phyloP scores from a whole-genome alignment of 2,888 invertebrate species.

The Eupeodes luniger region DNA sequence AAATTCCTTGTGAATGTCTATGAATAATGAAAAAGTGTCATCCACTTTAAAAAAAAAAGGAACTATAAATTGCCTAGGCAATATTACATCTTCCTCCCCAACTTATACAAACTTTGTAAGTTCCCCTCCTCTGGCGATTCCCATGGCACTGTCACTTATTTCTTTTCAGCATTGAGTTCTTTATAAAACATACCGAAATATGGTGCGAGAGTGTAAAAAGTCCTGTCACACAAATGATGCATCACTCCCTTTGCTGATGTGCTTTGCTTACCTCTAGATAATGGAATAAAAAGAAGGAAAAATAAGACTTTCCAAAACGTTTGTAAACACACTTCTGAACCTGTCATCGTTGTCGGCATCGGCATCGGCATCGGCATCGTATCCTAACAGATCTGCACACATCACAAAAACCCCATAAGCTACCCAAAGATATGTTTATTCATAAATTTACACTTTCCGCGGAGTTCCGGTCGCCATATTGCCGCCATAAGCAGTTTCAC shows the following conservation, averaged over 20 bases:
- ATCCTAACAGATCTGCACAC: conserved; percentile 36
- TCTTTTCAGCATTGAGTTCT: background rate
- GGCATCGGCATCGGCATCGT: too few species aligned
- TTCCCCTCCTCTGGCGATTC: conserved; percentile 11
- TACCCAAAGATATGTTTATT: conserved; percentile 70
- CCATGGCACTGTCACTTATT: conserved; percentile 20
- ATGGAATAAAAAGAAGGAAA: conserved; percentile 11
- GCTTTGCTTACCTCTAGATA: background rate
- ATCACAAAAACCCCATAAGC: conserved; percentile 57
- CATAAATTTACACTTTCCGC: conserved; percentile 68
- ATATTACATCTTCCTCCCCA: background rate
- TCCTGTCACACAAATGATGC: conserved; percentile 34
- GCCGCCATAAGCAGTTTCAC: conserved; percentile 48
- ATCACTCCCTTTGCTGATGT: background rate
- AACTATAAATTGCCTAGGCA: conserved; percentile 36
- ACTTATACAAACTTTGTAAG: background rate
- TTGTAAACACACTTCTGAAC: conserved; percentile 66
- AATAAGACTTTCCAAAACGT: conserved; percentile 44
- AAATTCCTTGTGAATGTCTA: background rate
- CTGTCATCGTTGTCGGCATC: conserved; percentile 10
- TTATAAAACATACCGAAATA: background rate
- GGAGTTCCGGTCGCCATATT: conserved; percentile 49
- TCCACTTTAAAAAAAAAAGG: background rate
- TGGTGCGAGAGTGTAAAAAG: conserved; percentile 7
- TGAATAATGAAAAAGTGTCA: conserved; percentile 12